Conservation (phyloP, 2,113 vertebrate genomes). For the Tachysurus vachellii region DNA sequence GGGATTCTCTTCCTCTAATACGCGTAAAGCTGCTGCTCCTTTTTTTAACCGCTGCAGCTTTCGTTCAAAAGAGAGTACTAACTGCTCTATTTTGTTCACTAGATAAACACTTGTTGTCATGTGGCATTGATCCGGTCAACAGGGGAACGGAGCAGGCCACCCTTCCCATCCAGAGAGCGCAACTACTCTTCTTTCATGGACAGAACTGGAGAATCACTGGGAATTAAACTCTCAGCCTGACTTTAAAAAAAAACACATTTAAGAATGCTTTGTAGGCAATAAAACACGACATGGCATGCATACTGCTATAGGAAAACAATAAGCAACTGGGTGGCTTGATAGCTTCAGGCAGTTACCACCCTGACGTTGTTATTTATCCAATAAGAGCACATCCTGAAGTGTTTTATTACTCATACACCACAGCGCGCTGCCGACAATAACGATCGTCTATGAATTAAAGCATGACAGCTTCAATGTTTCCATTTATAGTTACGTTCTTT, state of each 20-base stretch:
- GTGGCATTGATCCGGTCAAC: conserved; percentile 1
- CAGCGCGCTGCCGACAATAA: neutral
- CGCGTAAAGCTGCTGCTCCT: neutral
- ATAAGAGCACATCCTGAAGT: neutral
- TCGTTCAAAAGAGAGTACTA: neutral
- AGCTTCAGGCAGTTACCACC: neutral
- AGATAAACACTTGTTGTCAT: conserved; percentile 2
- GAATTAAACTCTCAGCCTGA: neutral
- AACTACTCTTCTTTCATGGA: neutral
- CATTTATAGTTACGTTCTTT: neutral
- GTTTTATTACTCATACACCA: neutral
- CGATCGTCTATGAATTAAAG: neutral
- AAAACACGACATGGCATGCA: neutral
- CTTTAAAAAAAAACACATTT: neutral
- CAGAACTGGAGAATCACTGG: neutral
- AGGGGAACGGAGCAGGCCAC: neutral
- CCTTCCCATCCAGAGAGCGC: neutral
- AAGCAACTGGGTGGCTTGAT: neutral
- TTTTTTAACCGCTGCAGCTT: neutral
- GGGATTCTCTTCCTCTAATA: neutral
- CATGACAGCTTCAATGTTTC: neutral
- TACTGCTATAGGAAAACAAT: neutral
- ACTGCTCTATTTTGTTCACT: neutral
- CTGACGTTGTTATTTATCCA: neutral
- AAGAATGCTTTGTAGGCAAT: neutral